These are phyloP conservation scores for Volucella inanis DNA, from an alignment of 2,888 invertebrate species.

Conservation along the genomic window DNA sequence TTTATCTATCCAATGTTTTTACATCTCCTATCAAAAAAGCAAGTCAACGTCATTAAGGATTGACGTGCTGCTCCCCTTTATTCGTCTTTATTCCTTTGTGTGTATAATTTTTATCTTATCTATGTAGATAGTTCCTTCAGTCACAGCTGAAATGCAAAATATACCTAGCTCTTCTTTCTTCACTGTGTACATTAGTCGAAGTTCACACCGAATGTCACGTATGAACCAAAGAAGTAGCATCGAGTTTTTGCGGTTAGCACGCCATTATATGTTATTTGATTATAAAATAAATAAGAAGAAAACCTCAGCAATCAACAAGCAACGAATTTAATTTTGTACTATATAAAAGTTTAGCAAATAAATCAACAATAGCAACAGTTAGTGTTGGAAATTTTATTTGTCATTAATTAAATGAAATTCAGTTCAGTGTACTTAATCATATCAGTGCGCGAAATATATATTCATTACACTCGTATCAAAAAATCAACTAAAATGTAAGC, in stretches of 20 bases:
- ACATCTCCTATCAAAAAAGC: conserved; percentile 55
- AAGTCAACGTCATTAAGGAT: conserved; percentile 59
- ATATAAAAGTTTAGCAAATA: conserved; percentile 75
- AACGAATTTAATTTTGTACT: conserved; percentile 76
- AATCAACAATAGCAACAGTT: conserved; percentile 76
- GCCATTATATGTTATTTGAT: conserved; percentile 18
- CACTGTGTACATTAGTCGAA: conserved; percentile 40
- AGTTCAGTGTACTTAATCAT: conserved; percentile 40
- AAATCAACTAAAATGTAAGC: conserved; percentile 61
- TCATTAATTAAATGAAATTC: conserved; percentile 49
- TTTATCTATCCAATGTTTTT: conserved; percentile 48
- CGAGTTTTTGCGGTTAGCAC: conserved; percentile 18
- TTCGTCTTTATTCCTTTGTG: conserved; percentile 47
- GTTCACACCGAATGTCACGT: conserved; percentile 53
- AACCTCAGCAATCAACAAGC: conserved; percentile 76
- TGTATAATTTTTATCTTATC: conserved; percentile 71
- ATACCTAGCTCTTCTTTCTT: conserved; percentile 51
- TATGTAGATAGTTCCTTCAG: conserved; percentile 49
- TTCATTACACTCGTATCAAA: conserved; percentile 17
- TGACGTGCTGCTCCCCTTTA: conserved; percentile 38
- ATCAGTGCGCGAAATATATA: conserved; percentile 15
- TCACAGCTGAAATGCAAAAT: conserved; percentile 57
- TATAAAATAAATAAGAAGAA: conserved; percentile 74
- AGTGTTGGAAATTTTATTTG: conserved; percentile 23
- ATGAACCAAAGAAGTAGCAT: conserved; percentile 34